phyloP scores from a whole-genome alignment of 2,113 vertebrate species.

The Cebidichthys violaceus region DNA sequence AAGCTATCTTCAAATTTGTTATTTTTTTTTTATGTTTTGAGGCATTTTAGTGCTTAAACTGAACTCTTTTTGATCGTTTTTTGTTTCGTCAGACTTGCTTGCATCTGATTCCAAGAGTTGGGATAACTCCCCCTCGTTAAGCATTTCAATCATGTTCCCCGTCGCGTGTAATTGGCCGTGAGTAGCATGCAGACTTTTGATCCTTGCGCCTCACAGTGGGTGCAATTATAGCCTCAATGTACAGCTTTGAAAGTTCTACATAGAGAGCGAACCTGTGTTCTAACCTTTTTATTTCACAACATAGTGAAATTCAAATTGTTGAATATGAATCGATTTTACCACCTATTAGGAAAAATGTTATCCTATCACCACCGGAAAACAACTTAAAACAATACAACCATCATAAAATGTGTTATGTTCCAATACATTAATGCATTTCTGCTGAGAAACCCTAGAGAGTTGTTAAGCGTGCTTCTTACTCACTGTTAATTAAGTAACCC shows the following conservation, averaged over 20 bases:
- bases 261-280: neutral
- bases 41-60: neutral
- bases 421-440: neutral
- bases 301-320: no score
- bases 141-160: conserved; percentile 11
- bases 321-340: neutral
- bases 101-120: neutral
- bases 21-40: neutral
- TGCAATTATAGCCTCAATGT: neutral
- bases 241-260: neutral
- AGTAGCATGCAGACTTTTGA: neutral
- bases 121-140: neutral
- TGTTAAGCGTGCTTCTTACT: neutral
- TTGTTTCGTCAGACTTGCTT: neutral
- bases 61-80: neutral
- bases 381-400: neutral
- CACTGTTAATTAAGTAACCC: neutral
- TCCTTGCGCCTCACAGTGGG: neutral
- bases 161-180: neutral
- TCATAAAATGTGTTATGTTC: neutral
- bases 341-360: neutral
- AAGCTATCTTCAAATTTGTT: neutral
- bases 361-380: neutral
- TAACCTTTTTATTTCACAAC: neutral
- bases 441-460: neutral